These are phyloP conservation scores for Drosophila tani DNA, from an alignment of 1,140 invertebrate species.

Conservation along the genomic window DNA sequence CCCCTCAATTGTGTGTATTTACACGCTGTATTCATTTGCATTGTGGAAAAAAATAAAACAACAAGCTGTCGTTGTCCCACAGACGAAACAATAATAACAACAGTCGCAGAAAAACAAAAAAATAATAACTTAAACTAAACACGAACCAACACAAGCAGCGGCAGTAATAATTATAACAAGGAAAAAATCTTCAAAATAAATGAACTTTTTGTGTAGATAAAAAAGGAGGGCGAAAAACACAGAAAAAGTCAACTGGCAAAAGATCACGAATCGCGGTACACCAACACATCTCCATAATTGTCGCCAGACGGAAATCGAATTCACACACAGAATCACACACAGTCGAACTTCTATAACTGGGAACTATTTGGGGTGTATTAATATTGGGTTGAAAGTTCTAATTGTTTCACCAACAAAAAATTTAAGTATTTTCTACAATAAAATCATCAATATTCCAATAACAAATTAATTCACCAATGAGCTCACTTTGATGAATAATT, in stretches of 20 bases:
- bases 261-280: conserved; percentile 75
- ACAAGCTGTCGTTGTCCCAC: conserved; percentile 29
- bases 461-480: background rate
- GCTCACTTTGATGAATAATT: background rate
- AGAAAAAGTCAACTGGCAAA: conserved; percentile 69
- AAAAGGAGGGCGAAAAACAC: conserved; percentile 23
- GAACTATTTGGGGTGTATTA: background rate
- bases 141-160: conserved; percentile 9
- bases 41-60: conserved; percentile 43
- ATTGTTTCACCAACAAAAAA: background rate
- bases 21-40: conserved; percentile 43
- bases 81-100: conserved; percentile 27
- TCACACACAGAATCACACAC: conserved; percentile 39
- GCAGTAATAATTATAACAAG: conserved; percentile 37
- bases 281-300: conserved; percentile 48
- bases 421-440: background rate
- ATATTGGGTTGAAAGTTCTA: background rate
- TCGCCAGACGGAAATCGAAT: conserved; percentile 69
- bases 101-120: conserved; percentile 4
- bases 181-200: conserved; percentile 56
- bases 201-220: conserved; percentile 64
- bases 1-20: conserved; percentile 47
- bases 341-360: conserved; percentile 15
- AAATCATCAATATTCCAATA: too few species aligned
- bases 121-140: conserved; percentile 41